A percentile compares a stretch with the other conserved stretches of the same genome.
phyloP scores from a whole-genome alignment of 2,797 vertebrate species.

The Pagetopsis macropterus region DNA sequence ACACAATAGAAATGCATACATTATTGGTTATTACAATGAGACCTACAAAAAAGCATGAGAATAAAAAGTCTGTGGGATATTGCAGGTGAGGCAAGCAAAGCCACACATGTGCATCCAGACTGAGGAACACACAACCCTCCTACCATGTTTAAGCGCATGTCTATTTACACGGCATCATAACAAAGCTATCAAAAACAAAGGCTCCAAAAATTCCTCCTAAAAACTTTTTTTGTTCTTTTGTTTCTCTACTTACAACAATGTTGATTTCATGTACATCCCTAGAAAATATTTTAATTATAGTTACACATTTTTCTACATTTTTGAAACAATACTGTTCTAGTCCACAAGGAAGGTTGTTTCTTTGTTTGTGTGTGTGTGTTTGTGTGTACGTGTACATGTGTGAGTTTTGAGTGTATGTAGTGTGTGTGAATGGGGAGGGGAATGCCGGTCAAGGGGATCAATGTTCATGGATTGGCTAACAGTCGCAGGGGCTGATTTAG shows the following conservation, averaged over 20 bases:
- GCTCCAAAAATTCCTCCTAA: constrained; percentile 92
- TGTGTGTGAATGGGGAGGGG: constrained; percentile 33
- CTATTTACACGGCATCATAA: constrained; percentile 91
- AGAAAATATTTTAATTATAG: constrained; percentile 99
- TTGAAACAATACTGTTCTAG: constrained; percentile 84
- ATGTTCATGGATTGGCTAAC: constrained; percentile 89
- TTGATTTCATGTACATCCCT: constrained; percentile 91
- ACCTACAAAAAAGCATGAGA: constrained; percentile 93
- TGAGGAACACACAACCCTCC: constrained; percentile 77
- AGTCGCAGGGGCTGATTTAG: constrained; percentile 87
- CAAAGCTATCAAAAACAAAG: constrained; percentile 91
- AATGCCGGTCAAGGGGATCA: constrained; percentile 77
- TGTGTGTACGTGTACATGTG: constrained; percentile 10
- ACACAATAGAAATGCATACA: constrained; percentile 96
- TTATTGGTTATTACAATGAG: constrained; percentile 93
- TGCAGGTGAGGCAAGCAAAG: constrained; percentile 87
- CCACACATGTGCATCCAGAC: constrained; percentile 78
- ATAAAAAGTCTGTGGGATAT: constrained; percentile 91
- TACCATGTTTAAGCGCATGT: constrained; percentile 87
- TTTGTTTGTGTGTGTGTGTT: constrained; percentile 42
- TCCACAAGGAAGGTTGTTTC: constrained; percentile 68
- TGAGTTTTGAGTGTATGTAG: constrained; percentile 11
- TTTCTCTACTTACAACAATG: constrained; percentile 91
- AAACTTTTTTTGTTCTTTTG: constrained; percentile 89
- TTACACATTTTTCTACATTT: constrained; percentile 95